A percentile compares a stretch with the other conserved stretches of the same genome.
phyloP scores from a whole-genome alignment of 2,797 vertebrate genomes.

The Coccyzus lansbergi region DNA sequence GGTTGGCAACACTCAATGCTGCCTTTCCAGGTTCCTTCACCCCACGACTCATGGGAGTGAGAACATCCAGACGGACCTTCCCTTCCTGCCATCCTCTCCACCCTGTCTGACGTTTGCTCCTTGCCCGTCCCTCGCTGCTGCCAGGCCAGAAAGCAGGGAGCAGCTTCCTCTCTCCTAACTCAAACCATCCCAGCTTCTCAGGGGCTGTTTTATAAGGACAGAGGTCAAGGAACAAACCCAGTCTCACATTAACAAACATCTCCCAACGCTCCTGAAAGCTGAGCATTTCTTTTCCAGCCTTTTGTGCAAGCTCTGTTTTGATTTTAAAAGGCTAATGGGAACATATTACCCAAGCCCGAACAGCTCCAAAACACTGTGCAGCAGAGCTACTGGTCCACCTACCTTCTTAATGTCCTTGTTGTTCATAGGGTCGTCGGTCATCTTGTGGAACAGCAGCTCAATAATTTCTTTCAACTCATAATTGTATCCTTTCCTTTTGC shows the following conservation, averaged over 20 bases:
- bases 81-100: neutral
- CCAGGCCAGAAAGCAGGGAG: neutral
- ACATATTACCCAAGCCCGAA: neutral
- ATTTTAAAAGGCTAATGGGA: constrained; percentile 29
- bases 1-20: neutral
- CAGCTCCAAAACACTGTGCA: neutral
- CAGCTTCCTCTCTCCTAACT: constrained; percentile 1
- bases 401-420: constrained; percentile 99
- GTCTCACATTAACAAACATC: neutral
- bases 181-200: neutral
- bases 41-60: accelerated
- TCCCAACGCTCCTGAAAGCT: neutral
- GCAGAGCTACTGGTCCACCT: neutral
- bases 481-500: constrained; percentile 94
- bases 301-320: neutral
- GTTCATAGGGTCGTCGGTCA: constrained; percentile 97
- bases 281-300: neutral
- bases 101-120: neutral
- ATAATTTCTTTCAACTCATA: constrained; percentile 98
- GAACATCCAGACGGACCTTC: neutral
- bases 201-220: neutral
- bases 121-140: neutral
- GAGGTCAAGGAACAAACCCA: constrained; percentile 36
- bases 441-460: constrained; percentile 93
- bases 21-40: neutral